Evolutionary conservation across 2,113 vertebrate genomes (phyloP), one percentile per base, ranked within the genome.

Genomic region (Rhinolophus ferrumequinum): DNA sequence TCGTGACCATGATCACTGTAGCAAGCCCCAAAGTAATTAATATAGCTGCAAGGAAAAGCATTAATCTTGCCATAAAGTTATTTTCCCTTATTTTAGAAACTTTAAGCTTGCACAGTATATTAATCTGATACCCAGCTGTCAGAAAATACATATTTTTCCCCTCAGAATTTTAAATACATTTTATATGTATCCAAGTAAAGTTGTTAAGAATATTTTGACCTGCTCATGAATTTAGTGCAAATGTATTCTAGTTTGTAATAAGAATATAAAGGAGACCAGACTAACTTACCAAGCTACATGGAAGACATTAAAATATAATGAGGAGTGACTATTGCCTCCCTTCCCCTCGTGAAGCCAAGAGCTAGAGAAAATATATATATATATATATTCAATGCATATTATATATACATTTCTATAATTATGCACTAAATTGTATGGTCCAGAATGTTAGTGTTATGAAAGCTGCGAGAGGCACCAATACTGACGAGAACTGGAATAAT

Each of bases 11-110:
- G 38, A 96, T 96, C 54, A 4, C 47, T 95, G 73, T 87, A 75
- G 47, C 30, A 89, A 87, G 30, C 26, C 86, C 73, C 50, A 66
- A 52, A 95, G 73, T 95, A 98, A 97, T 95, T 97, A 97, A 93
- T 60, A 56, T 62, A 86, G 80, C 81, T 97, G 56, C 52, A 97
- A 93, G 52, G 54, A 58, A 97, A 95, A 95, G 6, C 44, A 95
- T 96, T 76, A 64, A 83, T 96, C 88, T 97, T 0, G 2, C 44
- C 24, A 92, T 91, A 94, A 88, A 44, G 30, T 75, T 7, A 73
- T 62, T 80, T 81, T 62, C 47, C 79, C 56, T 54, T 22, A 73
- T 28, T 81, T 80, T 35, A 81, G 35, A 88, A 44, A 64, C 14
- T 47, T 81, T 11, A 83, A 67, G 19, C 11, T 47, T 83, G 2